Percentiles rank a stretch among this genome's conserved stretches.
Conservation (phyloP, 2,113 vertebrate species). For the Rana temporaria region DNA sequence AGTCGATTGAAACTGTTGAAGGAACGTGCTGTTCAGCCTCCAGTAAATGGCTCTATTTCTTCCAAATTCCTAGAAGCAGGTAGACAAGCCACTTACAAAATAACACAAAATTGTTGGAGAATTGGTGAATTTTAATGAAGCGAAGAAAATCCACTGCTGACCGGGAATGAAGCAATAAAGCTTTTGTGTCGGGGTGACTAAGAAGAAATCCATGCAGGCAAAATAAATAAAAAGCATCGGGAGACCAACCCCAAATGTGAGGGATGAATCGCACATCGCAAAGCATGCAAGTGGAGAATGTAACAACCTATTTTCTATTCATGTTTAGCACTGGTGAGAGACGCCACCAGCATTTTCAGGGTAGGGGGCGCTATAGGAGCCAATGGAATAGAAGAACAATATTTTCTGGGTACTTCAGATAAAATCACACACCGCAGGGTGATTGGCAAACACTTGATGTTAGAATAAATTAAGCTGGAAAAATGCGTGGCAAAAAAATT, state of each 20-base stretch:
- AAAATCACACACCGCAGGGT: too few species aligned
- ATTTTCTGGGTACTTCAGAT: too few species aligned
- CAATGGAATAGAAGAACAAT: too few species aligned
- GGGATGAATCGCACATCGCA: not conserved
- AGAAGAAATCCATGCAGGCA: conserved; percentile 13
- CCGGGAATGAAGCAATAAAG: conserved; percentile 18
- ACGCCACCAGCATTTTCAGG: too few species aligned
- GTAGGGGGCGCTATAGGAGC: too few species aligned
- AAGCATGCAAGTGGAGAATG: not conserved
- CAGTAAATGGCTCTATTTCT: not conserved
- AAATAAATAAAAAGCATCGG: conserved; percentile 9
- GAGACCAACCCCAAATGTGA: not conserved
- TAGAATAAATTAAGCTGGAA: too few species aligned
- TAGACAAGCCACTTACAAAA: not conserved
- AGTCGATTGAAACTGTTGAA: not conserved
- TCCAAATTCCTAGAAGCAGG: not conserved
- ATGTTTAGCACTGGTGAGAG: too few species aligned
- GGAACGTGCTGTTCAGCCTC: not conserved
- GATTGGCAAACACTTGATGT: too few species aligned
- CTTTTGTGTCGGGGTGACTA: conserved; percentile 28
- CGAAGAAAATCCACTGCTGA: conserved; percentile 3
- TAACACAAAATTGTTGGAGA: conserved; percentile 7
- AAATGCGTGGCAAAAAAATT: too few species aligned
- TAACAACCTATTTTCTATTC: too few species aligned
- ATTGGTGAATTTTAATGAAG: conserved; percentile 24